These are phyloP conservation scores for Latheticus oryzae DNA, from an alignment of 2,888 invertebrate genomes.

Conservation along the genomic window DNA sequence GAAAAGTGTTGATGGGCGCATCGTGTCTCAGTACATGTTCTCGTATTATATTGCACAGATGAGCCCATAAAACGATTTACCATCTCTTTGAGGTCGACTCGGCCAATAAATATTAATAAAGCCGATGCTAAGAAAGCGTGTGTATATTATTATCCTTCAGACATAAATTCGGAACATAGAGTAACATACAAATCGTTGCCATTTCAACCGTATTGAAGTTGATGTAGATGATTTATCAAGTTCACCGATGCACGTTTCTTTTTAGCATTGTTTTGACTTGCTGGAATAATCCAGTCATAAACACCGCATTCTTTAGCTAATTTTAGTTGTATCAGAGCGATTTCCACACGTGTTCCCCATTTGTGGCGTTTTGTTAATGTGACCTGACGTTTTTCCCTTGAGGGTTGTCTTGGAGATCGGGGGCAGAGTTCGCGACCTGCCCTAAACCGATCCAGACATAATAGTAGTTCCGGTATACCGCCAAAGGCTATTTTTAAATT, in stretches of 20 bases:
- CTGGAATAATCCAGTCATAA: conserved; percentile 43
- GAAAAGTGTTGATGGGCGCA: conserved; percentile 36
- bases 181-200: too few species aligned
- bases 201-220: conserved; percentile 12
- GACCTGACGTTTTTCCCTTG: conserved; percentile 43
- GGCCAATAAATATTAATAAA: conserved; percentile 61
- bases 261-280: conserved; percentile 45
- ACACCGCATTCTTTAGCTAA: conserved; percentile 47
- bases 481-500: too few species aligned
- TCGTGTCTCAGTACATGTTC: conserved; percentile 32
- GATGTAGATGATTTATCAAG: conserved; percentile 34
- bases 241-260: conserved; percentile 37
- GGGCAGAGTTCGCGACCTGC: conserved; percentile 47
- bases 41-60: conserved; percentile 52
- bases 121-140: conserved; percentile 56
- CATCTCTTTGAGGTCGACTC: conserved; percentile 54
- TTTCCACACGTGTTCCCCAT: conserved; percentile 48
- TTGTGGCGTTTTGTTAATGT: conserved; percentile 46
- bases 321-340: conserved; percentile 45
- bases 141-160: conserved; percentile 51
- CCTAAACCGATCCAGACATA: conserved; percentile 39
- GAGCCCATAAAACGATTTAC: conserved; percentile 57
- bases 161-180: conserved; percentile 32
- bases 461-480: too few species aligned
- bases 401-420: conserved; percentile 41